Evolutionary conservation across 1,140 invertebrate species (phyloP), one percentile per base, ranked within the genome.

Genomic region (Matsumurasca onukii): DNA sequence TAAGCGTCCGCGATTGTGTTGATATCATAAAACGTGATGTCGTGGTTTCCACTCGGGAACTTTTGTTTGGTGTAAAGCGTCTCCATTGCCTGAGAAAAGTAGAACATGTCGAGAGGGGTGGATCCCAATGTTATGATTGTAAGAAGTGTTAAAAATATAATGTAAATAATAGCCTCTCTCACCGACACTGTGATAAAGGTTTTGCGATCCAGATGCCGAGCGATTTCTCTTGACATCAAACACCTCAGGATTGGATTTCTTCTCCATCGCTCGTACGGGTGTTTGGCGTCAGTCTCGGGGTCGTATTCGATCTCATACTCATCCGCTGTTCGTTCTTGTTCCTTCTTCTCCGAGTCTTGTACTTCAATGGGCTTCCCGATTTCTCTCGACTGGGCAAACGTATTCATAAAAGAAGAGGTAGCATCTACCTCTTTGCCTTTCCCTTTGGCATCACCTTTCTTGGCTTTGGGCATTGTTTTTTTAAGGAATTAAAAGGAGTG

Each of bases 31-130:
- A 59, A 59, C 13, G 15, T 24, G n/a, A n/a, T 5, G 15, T 59
- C 25, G 24, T 27, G 12, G 55, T 9, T 22, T 29, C 55, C 55
- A 3, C 55, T 27, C 24, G 15, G 24, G 55, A 59, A 59, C 55
- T 59, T 29, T 24, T 59, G 55, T n/a, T 59, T 59, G 2, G 55
- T 59, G 25, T 59, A 59, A 2, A 59, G 55, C 3, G 55, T 59
- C 24, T 13, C 55, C 55, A 59, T 59, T 2, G 55, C 55, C 30
- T 59, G 55, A 2, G 55, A 59, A 27, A 59, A 59, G 25, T 59
- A 59, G 24, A 59, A 59, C 55, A 59, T 59, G 55, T 59, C 55
- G 15, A 59, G 55, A 12, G 55, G 55, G 24, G 55, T 59, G 3
- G 55, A 59, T 2, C 55, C 55, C 3, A 59, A 29, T 27, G 55